Evolutionary conservation across 2,113 vertebrate species (phyloP), one percentile per base, ranked within the genome.

Genomic region (Oenanthe melanoleuca): DNA sequence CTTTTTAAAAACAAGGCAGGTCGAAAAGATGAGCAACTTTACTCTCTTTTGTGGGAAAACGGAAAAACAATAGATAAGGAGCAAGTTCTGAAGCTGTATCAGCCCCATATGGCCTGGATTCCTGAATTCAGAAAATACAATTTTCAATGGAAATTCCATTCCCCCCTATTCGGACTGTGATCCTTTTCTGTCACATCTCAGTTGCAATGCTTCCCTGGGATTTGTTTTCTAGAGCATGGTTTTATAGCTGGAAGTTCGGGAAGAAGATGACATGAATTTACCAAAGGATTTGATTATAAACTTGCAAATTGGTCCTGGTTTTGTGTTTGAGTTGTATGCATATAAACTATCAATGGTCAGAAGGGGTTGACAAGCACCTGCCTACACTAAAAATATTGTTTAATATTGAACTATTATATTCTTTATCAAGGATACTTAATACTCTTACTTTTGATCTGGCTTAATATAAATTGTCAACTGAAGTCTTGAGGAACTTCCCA

Each of bases 151-250:
- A 29, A 81, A 55, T 24, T 56, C 13, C 21, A 31, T 37, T 80
- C 2, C 4, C 9, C 10, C 10, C 3, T 11, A 8, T 40, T 64
- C 53, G 14, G 11, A 52, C 20, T 73, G 21, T 34, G 28, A 33
- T 57, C 5, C 2, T 80, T 49, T 57, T 53, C 45, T 72, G 40
- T 64, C 14, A 23, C 34, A 9, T 61, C n/a, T 23, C 21, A 50
- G 25, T 16, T 63, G 8, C 12, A 65, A 24, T 34, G 3, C 3
- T 50, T 19, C 8, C 18, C 3, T 64, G 13, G 0, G 16, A 37
- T 80, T 80, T 72, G 12, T 61, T 69, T 77, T 28, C 37, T 49
- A 50, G 25, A 77, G 6, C 7, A 26, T 29, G 17, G 5, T 29
- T 79, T 56, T 67, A 47, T 24, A 50, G 19, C 3, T 42, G 17